A percentile compares a stretch with the other conserved stretches of the same genome.
These are phyloP conservation scores for Cryptocephalus primarius DNA, from an alignment of 2,888 invertebrate species.

Conservation along the genomic window DNA sequence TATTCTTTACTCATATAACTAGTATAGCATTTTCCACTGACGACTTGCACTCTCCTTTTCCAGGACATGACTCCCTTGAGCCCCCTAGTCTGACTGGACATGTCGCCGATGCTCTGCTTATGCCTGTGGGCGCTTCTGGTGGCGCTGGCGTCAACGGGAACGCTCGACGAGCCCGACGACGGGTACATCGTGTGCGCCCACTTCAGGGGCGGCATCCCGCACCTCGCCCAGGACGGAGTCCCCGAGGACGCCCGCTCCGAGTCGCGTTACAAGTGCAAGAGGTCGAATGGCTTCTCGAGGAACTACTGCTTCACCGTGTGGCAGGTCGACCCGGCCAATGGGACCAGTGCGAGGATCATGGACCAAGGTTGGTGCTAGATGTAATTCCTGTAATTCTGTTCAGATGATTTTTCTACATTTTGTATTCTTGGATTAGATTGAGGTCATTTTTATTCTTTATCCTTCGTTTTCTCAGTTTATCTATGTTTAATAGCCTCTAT, in stretches of 20 bases:
- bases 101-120: too few species aligned
- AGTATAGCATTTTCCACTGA: too few species aligned
- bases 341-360: conserved; percentile 48
- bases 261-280: conserved; percentile 39
- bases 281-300: conserved; percentile 32
- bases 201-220: conserved; percentile 22
- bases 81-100: too few species aligned
- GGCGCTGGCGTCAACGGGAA: too few species aligned
- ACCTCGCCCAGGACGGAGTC: conserved; percentile 24
- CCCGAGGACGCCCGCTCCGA: conserved; percentile 25
- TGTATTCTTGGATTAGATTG: too few species aligned
- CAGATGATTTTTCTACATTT: not conserved
- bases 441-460: too few species aligned
- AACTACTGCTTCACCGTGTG: conserved; percentile 62
- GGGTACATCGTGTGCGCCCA: conserved; percentile 25
- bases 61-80: too few species aligned
- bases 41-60: too few species aligned
- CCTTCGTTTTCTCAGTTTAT: too few species aligned
- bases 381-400: not conserved
- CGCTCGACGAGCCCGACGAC: conserved; percentile 3
- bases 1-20: too few species aligned
- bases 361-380: conserved; percentile 52
- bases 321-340: conserved; percentile 47
- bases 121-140: too few species aligned
- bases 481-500: too few species aligned